phyloP scores from a whole-genome alignment of 1,140 invertebrate genomes.

The Platyscapa corneri region DNA sequence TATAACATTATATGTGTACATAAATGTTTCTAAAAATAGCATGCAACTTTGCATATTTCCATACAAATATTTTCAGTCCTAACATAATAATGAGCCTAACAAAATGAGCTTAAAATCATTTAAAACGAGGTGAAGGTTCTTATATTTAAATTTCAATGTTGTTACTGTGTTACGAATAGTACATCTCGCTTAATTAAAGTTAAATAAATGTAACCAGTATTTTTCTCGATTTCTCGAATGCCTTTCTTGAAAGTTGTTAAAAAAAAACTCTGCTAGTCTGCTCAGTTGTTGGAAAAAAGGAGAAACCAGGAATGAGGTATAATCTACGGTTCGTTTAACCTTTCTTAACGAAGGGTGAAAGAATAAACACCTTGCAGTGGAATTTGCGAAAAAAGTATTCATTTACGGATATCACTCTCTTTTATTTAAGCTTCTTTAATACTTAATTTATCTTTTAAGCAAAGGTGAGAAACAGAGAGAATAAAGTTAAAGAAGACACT shows the following conservation, averaged over 20 bases:
- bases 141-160: background rate
- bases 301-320: slow-evolving; percentile 39
- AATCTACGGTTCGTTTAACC: slow-evolving; percentile 57
- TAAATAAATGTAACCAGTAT: slow-evolving; percentile 53
- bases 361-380: slow-evolving; percentile 40
- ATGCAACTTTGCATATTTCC: no score
- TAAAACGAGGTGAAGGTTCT: background rate
- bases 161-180: background rate
- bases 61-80: no score
- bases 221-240: slow-evolving; percentile 57
- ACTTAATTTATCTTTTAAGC: background rate
- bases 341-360: slow-evolving; percentile 39
- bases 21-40: no score
- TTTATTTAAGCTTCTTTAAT: background rate
- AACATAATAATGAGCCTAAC: no score
- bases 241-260: slow-evolving; percentile 5
- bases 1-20: no score
- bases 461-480: background rate
- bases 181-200: slow-evolving; percentile 3
- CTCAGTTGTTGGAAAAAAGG: background rate
- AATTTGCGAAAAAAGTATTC: slow-evolving; percentile 60
- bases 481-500: no score
- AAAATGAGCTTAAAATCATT: slow-evolving; percentile 17
- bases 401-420: slow-evolving; percentile 56
- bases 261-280: no score